Base-by-base conservation (phyloP, 2,113 vertebrate species). In the Osmerus eperlanus region DNA sequence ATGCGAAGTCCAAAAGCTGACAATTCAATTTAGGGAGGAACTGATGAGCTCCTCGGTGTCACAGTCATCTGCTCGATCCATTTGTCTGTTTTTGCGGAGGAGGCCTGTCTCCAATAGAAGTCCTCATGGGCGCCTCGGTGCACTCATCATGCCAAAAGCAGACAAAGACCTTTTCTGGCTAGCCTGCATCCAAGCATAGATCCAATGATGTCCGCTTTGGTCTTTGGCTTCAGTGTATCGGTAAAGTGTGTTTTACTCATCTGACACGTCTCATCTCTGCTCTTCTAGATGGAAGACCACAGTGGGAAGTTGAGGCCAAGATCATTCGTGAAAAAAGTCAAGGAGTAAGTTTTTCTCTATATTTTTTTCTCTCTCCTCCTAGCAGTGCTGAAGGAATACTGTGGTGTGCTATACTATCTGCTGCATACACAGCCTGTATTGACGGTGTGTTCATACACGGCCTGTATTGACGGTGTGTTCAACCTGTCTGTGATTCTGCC, bases 271-370 rank as follows among this genome's bases (percentile, higher is more conserved):
- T 29, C 3, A 67, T 36, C 66, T 53, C 5, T 71, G 70, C 15
- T 74, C 83, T 67, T 83, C 80, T 85, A 99, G 97, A 99, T 93
- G 97, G 96, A 89, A 90, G 96, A 83, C 96, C 97, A 82, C 96
- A 99, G 18, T 99, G 97, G 97, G 97, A 99, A 77, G 96, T 96
- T 78, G 97, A 98, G 90, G 97, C 95, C 72, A 99, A 97, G 91
- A 95, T 98, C 90, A 90, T 96, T 62, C 92, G 93, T 70, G 97
- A 98, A 86, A 97, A 95, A 86, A 94, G 93, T 93, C 96, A 97
- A 93, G 95, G 93, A 88, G 97, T 98, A 90, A 97, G 96, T 93
- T 16, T 3, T 25, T 14, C 15, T 32, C 3, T 4, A 1, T 9
- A 8, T 7, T 41, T 41, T 41, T 4, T 41, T 41, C 5, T 9